Percentiles rank a stretch among this genome's conserved stretches.
Evolutionary conservation across 37 sponge, comb jelly and placozoan species (phyloP).

Genomic region (Ianthella basta): DNA sequence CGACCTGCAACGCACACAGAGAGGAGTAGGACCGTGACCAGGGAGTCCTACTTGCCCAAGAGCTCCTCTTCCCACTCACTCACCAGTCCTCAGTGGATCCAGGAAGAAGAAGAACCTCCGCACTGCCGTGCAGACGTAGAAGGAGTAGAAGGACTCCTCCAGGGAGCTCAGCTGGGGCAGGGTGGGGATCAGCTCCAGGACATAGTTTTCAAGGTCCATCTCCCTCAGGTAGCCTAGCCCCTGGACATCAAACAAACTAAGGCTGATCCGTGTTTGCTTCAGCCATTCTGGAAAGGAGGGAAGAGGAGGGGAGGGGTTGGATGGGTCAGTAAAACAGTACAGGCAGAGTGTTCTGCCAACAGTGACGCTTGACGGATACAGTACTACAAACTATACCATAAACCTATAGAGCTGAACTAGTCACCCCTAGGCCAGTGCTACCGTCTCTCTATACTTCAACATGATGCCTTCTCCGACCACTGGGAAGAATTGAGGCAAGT

Average conservation of each 20-base stretch:
- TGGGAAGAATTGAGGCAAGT: no score
- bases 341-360: no score
- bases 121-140: conserved; percentile 99
- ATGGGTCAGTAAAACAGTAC: conserved; percentile 24
- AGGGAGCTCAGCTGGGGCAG: conserved; percentile 93
- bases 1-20: conserved; percentile 46
- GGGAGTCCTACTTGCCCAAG: neutral
- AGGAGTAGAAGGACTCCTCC: conserved; percentile 96
- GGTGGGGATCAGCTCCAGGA: conserved; percentile 96
- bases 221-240: conserved; percentile 91
- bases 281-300: conserved; percentile 82
- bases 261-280: conserved; percentile 93
- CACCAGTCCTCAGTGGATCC: conserved; percentile 92
- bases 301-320: conserved; percentile 47
- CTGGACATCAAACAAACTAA: conserved; percentile 94
- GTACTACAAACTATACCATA: no score
- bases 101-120: conserved; percentile 98
- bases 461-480: no score
- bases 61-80: neutral
- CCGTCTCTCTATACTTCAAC: no score
- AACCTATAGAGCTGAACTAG: no score
- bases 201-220: conserved; percentile 97
- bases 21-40: neutral
- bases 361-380: no score
- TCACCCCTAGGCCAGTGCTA: no score